Conservation (phyloP, 2,888 invertebrate genomes). For the Noctuana brunneofusca region DNA sequence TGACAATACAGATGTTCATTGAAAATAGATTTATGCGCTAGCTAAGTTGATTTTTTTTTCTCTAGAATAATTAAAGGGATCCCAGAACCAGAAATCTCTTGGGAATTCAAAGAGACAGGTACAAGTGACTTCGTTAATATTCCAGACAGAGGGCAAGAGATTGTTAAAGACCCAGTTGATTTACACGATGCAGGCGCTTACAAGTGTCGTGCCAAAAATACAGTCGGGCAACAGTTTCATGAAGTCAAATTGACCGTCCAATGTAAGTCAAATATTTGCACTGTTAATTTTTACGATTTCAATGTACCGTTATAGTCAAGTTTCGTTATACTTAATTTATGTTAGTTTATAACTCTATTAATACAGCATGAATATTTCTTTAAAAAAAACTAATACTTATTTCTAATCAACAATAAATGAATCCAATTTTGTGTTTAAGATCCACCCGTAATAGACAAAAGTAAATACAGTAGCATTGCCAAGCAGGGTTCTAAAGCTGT, state of each 20-base stretch:
- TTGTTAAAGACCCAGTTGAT: background rate
- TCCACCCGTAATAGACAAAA: constrained; percentile 49
- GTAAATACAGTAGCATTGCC: constrained; percentile 28
- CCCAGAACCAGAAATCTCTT: constrained; percentile 1
- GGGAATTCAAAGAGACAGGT: background rate
- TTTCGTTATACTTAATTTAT: too few species aligned
- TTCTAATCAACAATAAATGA: too few species aligned
- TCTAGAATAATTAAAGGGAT: constrained; percentile 1
- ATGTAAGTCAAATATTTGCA: background rate
- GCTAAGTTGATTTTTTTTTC: background rate
- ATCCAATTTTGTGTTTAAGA: constrained; percentile 47
- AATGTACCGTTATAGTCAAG: too few species aligned
- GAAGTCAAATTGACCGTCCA: background rate
- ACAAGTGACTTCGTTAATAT: background rate
- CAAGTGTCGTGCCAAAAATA: background rate
- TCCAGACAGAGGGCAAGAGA: background rate
- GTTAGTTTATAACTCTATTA: too few species aligned
- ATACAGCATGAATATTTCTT: too few species aligned
- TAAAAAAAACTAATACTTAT: too few species aligned
- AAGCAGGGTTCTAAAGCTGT: constrained; percentile 39
- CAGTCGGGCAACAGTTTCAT: background rate
- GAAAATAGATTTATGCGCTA: background rate
- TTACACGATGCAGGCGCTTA: constrained; percentile 4
- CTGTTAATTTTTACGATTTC: background rate
- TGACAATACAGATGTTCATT: too few species aligned